Conservation (phyloP, 2,113 vertebrate species). For the Archocentrus centrarchus region DNA sequence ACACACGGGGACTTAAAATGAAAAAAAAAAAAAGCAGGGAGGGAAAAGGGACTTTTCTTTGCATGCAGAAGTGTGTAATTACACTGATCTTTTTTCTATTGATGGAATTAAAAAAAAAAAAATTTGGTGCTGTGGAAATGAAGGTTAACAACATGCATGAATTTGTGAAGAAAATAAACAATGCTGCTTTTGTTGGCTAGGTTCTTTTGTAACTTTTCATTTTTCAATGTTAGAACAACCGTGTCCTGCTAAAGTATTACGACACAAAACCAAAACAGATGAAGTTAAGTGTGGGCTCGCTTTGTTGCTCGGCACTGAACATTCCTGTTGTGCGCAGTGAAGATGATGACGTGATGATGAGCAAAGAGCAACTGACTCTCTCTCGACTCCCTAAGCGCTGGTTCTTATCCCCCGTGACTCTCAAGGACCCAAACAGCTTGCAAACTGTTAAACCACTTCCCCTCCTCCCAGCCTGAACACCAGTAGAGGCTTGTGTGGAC, state of each 20-base stretch:
- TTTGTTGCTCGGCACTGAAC: slow-evolving; percentile 73
- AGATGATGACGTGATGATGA: slow-evolving; percentile 51
- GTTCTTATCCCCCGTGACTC: slow-evolving; percentile 30
- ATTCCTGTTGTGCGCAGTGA: slow-evolving; percentile 78
- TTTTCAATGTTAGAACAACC: slow-evolving; percentile 67
- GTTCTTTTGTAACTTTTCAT: slow-evolving; percentile 59
- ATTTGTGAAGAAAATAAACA: slow-evolving; percentile 76
- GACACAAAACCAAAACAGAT: slow-evolving; percentile 74
- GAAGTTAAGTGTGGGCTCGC: slow-evolving; percentile 67
- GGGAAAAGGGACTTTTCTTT: slow-evolving; percentile 71
- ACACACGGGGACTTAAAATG: slow-evolving; percentile 59
- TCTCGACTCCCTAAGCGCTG: slow-evolving; percentile 35
- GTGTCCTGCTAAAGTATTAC: slow-evolving; percentile 71
- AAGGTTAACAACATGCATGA: slow-evolving; percentile 82
- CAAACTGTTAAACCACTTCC: slow-evolving; percentile 49
- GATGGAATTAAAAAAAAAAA: slow-evolving; percentile 61
- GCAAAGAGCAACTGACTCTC: slow-evolving; percentile 63
- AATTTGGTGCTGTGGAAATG: slow-evolving; percentile 75
- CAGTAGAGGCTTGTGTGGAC: slow-evolving; percentile 57
- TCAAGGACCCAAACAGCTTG: slow-evolving; percentile 61
- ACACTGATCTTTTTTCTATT: slow-evolving; percentile 71
- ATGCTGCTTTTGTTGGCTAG: slow-evolving; percentile 77
- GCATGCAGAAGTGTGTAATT: slow-evolving; percentile 83
- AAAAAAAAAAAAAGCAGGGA: neutral
- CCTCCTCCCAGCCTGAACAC: slow-evolving; percentile 35